Evolutionary conservation across 2,888 invertebrate species (phyloP).

Genomic region (Heliconius hortense): DNA sequence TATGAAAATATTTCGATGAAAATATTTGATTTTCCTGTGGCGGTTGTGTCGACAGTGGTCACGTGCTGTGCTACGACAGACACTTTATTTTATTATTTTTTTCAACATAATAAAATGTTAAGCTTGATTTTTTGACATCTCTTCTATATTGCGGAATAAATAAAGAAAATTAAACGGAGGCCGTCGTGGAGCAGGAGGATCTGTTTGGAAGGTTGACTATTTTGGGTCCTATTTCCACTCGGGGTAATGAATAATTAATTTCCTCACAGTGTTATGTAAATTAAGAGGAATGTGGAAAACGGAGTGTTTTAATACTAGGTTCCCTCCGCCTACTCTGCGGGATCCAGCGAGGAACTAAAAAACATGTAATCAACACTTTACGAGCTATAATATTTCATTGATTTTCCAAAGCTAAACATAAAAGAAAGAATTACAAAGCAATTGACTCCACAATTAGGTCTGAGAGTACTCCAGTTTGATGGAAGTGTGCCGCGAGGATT

Average conservation of each 20-base stretch:
- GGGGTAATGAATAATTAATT: not conserved
- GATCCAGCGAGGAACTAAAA: not conserved
- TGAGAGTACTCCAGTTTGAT: slow-evolving; percentile 36
- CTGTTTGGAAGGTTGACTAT: not conserved
- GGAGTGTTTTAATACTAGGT: too few species aligned
- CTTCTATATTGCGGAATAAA: too few species aligned
- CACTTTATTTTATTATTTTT: too few species aligned
- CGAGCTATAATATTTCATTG: slow-evolving; percentile 8
- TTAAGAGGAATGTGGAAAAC: not conserved
- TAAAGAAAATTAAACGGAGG: too few species aligned
- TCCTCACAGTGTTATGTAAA: not conserved
- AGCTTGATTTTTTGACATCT: too few species aligned
- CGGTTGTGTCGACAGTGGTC: too few species aligned
- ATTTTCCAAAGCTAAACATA: slow-evolving; percentile 27
- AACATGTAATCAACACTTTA: not conserved
- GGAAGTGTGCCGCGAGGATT: slow-evolving; percentile 27
- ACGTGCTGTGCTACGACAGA: not conserved
- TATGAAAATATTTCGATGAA: too few species aligned
- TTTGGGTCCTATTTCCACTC: not conserved
- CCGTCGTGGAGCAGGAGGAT: not conserved
- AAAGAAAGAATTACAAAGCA: slow-evolving; percentile 38
- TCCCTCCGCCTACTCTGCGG: too few species aligned
- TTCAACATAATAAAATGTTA: too few species aligned
- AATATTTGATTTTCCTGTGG: not conserved
- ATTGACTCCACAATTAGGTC: slow-evolving; percentile 41